These are phyloP conservation scores for Carabus problematicus DNA, from an alignment of 2,888 invertebrate genomes.

Conservation along the genomic window DNA sequence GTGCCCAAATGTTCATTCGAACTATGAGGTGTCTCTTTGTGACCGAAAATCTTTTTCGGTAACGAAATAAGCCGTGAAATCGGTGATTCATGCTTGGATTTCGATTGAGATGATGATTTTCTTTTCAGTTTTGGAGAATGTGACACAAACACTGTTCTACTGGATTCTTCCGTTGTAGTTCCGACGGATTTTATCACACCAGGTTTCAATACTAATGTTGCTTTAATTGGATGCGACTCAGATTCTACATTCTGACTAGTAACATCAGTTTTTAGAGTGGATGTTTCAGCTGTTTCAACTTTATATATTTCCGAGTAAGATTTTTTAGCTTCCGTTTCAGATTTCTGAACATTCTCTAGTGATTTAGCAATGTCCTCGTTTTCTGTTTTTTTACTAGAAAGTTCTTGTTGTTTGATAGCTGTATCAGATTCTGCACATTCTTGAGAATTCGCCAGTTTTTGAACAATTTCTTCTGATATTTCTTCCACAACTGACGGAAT, in stretches of 20 bases:
- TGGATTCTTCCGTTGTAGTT: constrained; percentile 48
- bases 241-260: neutral
- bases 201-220: constrained; percentile 61
- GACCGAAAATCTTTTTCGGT: constrained; percentile 67
- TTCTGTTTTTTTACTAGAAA: constrained; percentile 8
- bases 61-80: constrained; percentile 60
- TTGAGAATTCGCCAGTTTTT: constrained; percentile 2
- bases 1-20: constrained; percentile 15
- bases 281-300: neutral
- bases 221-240: constrained; percentile 58
- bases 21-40: constrained; percentile 57
- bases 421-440: constrained; percentile 5
- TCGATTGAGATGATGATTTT: constrained; percentile 41
- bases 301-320: neutral
- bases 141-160: constrained; percentile 47
- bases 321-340: constrained; percentile 23
- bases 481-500: too few species aligned
- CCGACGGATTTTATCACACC: constrained; percentile 55
- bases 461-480: too few species aligned
- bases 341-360: constrained; percentile 36
- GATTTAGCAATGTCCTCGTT: constrained; percentile 44
- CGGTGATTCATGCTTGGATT: constrained; percentile 48
- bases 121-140: constrained; percentile 54
- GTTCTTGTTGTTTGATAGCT: constrained; percentile 21
- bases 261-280: constrained; percentile 2